Evolutionary conservation across 2,113 vertebrate genomes (phyloP).

Genomic region (Antechinus stuartii): DNA sequence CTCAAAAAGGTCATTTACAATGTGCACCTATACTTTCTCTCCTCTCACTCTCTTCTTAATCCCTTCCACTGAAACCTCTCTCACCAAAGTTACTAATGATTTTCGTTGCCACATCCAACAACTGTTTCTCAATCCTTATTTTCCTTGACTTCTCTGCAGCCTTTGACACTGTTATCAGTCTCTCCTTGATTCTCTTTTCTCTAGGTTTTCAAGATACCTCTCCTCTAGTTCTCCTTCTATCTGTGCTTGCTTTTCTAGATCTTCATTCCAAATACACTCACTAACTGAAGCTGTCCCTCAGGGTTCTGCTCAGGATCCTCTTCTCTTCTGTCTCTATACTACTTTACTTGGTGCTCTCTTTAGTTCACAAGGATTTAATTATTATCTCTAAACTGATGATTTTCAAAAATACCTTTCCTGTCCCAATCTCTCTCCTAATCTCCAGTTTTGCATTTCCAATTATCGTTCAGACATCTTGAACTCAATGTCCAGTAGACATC

Average conservation of each 20-base stretch:
- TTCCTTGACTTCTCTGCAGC: neutral
- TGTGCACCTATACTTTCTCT: neutral
- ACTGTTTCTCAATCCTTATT: neutral
- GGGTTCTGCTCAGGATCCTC: neutral
- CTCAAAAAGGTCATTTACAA: neutral
- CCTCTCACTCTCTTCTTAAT: neutral
- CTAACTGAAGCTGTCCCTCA: neutral
- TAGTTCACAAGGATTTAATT: neutral
- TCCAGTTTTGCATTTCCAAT: neutral
- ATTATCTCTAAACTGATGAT: neutral
- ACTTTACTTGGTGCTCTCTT: neutral
- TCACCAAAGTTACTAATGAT: neutral
- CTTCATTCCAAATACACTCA: neutral
- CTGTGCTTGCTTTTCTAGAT: conserved; percentile 20
- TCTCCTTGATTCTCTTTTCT: neutral
- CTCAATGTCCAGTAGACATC: neutral
- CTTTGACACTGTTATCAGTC: neutral
- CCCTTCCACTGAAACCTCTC: neutral
- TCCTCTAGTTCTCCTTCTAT: neutral
- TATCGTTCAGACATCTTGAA: neutral
- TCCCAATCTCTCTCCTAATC: neutral
- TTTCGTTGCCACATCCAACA: neutral
- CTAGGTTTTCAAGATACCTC: neutral
- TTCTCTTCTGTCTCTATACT: neutral
- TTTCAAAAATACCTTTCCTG: neutral